Evolutionary conservation across 2,797 vertebrate species (phyloP), one percentile per base, ranked within the genome.

Genomic region (Mallotus villosus): DNA sequence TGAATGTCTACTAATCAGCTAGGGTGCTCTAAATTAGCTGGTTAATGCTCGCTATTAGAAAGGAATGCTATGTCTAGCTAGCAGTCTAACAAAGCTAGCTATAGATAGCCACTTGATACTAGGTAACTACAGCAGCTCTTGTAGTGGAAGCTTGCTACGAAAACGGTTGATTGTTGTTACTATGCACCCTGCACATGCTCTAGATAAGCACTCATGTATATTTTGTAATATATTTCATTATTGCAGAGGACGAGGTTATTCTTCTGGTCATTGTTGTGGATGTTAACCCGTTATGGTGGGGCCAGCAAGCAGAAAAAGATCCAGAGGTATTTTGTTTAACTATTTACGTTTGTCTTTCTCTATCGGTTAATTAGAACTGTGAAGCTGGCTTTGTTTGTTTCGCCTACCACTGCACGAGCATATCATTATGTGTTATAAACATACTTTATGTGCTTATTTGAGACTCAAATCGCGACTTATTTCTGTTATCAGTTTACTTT

Each of bases 211-310:
- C 6, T 55, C n/a, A n/a, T n/a, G 3, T 8, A 55, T 55, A 3
- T 55, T 51, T 19, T 55, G 51, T 46, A 8, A 55, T 55, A 55
- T 55, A 55, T 19, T 17, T 8, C 4, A 34, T 68, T 76, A 37
- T 78, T 86, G 51, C 87, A 99, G 97, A 99, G n/a, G 97, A 98
- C 24, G 97, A 98, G 41, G 75, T 95, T 71, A 97, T 88, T 77
- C 90, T 99, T 75, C 90, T 99, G 78, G 95, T 98, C 53, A 82
- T 98, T 58, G 79, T 99, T 27, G 77, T 99, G 27, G 98, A 99
- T 78, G 92, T 96, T 22, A 99, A 98, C 82, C 97, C 97, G 0
- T 94, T 99, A 72, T 99, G 97, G 97, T 99, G 98, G 97, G 98
- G 98, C 0, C 95, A 97, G 87, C 96, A 94, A 79, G 92, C 92